These are phyloP conservation scores for Neopelma chrysocephalum DNA, from an alignment of 2,797 vertebrate species.

Conservation along the genomic window DNA sequence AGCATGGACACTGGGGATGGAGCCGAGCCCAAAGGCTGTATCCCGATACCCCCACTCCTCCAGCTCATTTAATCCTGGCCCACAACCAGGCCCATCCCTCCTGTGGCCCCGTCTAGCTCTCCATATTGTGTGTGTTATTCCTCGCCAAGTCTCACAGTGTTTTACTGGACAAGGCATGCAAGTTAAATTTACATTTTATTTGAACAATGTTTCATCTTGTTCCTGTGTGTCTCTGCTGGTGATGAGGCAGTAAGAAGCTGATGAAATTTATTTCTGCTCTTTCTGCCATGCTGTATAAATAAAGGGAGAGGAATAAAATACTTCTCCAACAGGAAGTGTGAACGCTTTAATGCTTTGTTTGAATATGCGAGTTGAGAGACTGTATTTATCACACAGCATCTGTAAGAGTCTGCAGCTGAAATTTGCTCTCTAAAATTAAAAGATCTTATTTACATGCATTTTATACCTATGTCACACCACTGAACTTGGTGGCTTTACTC, in stretches of 20 bases:
- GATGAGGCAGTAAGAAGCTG: slow-evolving; percentile 36
- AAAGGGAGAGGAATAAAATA: slow-evolving; percentile 45
- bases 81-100: not conserved
- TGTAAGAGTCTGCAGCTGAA: not conserved
- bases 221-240: slow-evolving; percentile 37
- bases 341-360: slow-evolving; percentile 64
- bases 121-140: not conserved
- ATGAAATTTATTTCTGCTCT: slow-evolving; percentile 55
- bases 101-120: not conserved
- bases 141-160: not conserved
- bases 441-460: not conserved
- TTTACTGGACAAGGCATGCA: slow-evolving; percentile 1
- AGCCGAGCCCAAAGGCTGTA: not conserved
- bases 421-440: slow-evolving; percentile 10
- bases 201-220: slow-evolving; percentile 55
- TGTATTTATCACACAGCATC: slow-evolving; percentile 52
- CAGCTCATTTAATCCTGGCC: not conserved
- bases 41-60: not conserved
- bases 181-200: slow-evolving; percentile 60
- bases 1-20: not conserved
- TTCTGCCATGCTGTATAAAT: slow-evolving; percentile 55
- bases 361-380: slow-evolving; percentile 55
- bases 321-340: slow-evolving; percentile 60
- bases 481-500: not conserved
- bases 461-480: not conserved